A percentile compares a stretch with the other conserved stretches of the same genome.
Evolutionary conservation across 2,797 vertebrate genomes (phyloP).

Genomic region (Dallia pectoralis): DNA sequence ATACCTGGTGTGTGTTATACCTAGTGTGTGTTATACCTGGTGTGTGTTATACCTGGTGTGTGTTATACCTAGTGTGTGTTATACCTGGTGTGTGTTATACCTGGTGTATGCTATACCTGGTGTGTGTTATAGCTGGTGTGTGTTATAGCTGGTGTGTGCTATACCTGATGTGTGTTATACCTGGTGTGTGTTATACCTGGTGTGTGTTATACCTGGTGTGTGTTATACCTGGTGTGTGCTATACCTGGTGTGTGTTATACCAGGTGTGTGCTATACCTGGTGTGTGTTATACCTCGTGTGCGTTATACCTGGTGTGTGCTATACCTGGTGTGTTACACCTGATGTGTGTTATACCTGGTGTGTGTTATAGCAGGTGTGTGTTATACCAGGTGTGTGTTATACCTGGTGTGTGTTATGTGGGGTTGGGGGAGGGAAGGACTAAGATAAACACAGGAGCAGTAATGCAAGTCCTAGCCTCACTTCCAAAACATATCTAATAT

Average conservation of each 20-base stretch:
- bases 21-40: neutral
- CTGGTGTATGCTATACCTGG: no score
- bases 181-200: no score
- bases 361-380: neutral
- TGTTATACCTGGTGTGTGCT: no score
- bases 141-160: no score
- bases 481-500: slow-evolving; percentile 5
- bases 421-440: neutral
- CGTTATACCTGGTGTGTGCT: neutral
- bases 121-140: neutral
- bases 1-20: no score
- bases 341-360: neutral
- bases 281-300: no score
- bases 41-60: no score
- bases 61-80: no score
- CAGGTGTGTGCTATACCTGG: no score
- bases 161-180: neutral
- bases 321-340: no score
- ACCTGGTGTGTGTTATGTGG: no score
- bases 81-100: neutral
- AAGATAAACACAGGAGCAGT: slow-evolving; percentile 12
- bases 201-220: no score
- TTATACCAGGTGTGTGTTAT: neutral
- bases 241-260: neutral
- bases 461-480: slow-evolving; percentile 3